Evolutionary conservation across 2,888 invertebrate species (phyloP).

Genomic region (Asteroscopus sphinx): DNA sequence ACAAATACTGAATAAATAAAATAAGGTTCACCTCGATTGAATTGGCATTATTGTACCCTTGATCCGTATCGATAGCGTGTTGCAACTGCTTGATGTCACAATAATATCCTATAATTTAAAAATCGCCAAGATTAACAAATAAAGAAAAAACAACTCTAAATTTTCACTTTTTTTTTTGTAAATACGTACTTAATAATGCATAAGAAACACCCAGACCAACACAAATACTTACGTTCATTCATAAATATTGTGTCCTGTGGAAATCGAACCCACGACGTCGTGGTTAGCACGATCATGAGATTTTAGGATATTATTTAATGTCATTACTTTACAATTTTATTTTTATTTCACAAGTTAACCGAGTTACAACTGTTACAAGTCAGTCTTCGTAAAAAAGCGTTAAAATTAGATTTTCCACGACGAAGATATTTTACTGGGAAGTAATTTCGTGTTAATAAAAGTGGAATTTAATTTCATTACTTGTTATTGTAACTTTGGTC

Average conservation of each 20-base stretch:
- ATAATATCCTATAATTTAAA: conserved; percentile 38
- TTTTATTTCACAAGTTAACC: conserved; percentile 61
- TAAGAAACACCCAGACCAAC: too few relatives aligned
- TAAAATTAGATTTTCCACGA: conserved; percentile 56
- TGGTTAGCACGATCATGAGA: too few relatives aligned
- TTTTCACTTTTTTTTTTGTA: too few relatives aligned
- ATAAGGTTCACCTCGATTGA: conserved; percentile 55
- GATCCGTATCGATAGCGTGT: conserved; percentile 55
- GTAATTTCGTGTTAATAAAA: conserved; percentile 56
- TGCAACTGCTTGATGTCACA: conserved; percentile 42
- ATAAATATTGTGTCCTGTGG: too few relatives aligned
- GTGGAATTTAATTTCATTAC: conserved; percentile 31
- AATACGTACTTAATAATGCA: too few relatives aligned
- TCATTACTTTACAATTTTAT: conserved; percentile 57
- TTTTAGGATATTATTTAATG: conserved; percentile 50
- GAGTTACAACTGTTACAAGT: conserved; percentile 51
- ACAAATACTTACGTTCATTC: too few relatives aligned
- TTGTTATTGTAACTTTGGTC: conserved; percentile 29
- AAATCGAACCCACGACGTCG: too few relatives aligned
- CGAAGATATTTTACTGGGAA: conserved; percentile 52
- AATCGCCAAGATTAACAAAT: conserved; percentile 22
- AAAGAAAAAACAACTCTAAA: conserved; percentile 33
- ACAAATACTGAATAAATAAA: conserved; percentile 33
- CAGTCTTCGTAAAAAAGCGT: conserved; percentile 55
- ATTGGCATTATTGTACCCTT: conserved; percentile 60